Base-by-base conservation (phyloP, 2,113 vertebrate genomes). In the Melanerpes formicivorus region DNA sequence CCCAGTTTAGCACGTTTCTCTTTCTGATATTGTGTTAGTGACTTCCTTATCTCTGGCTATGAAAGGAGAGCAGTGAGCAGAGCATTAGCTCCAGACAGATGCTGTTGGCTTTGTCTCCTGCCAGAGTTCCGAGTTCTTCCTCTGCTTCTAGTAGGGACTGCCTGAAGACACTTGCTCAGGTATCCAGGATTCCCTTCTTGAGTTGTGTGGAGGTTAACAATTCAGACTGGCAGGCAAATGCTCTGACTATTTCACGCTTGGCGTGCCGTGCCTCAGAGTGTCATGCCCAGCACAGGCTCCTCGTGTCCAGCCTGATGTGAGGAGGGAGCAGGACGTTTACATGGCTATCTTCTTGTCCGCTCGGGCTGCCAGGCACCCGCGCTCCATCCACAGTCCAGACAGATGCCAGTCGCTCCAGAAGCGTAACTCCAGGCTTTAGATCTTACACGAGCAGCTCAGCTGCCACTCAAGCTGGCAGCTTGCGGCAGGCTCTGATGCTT, bases 401-500 rank as follows among this genome's bases (percentile, higher is more conserved):
- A 83, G 76, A 17, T 48, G 64, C 80, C 85, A 90, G 72, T 83
- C 90, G 30, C 72, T 88, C 56, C 4, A n/a, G 17, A 70, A 64
- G 44, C 14, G 5, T 40, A 10, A 77, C 29, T 62, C 66, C 78
- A 76, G 60, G 70, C 46, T 79, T 73, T 48, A 82, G 34, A 50
- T 55, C 55, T 67, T 64, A 70, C 65, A 18, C 59, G 48, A 58
- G 74, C 87, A 50, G 59, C 87, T 92, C 78, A 66, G 78, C 89
- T 92, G 89, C 84, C 81, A 18, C 66, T 95, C 84, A 79, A 1
- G 8, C 67, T 73, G 87, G 63, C 89, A 82, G 78, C 48, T 93
- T 18, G 52, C 34, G 63, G 67, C 59, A 10, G 63, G 11, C 0
- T 0, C 87, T 65, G 3, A 0, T 0, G 2, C 30, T 37, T 63